phyloP scores from a whole-genome alignment of 2,797 vertebrate genomes.

The Lagodon rhomboides region DNA sequence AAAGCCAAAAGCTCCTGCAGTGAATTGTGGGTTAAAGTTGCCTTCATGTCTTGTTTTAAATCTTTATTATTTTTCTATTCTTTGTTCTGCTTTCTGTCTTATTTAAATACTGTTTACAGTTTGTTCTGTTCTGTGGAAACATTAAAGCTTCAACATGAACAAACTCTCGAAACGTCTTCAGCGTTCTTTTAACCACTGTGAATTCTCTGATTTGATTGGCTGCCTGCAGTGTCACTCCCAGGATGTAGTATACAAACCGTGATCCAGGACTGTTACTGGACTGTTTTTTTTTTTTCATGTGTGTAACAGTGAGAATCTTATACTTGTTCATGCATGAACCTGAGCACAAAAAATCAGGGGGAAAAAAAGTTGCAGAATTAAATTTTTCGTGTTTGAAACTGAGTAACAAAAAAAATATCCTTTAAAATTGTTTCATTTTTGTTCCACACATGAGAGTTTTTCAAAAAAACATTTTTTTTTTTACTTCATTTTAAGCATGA shows the following conservation, averaged over 20 bases:
- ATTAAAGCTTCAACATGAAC: slow-evolving; percentile 45
- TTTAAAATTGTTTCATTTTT: no score
- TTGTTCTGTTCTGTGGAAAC: slow-evolving; percentile 16
- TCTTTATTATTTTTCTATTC: slow-evolving; percentile 22
- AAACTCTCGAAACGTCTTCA: background rate
- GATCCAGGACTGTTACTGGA: background rate
- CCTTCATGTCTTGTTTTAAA: slow-evolving; percentile 31
- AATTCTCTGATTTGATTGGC: slow-evolving; percentile 4
- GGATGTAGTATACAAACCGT: background rate
- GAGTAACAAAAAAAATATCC: no score
- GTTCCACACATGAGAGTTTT: no score
- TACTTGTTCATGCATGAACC: no score
- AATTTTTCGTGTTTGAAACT: no score
- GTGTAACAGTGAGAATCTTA: no score
- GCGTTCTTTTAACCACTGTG: background rate
- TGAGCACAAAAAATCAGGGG: no score
- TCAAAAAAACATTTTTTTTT: no score
- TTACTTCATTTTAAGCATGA: no score
- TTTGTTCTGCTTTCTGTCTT: slow-evolving; percentile 5
- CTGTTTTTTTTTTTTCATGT: no score
- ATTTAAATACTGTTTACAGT: slow-evolving; percentile 35
- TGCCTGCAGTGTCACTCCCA: background rate
- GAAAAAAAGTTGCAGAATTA: no score
- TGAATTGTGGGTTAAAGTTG: slow-evolving; percentile 48
- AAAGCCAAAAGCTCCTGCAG: slow-evolving; percentile 32